Evolutionary conservation across 2,113 vertebrate genomes (phyloP).

Genomic region (Typhlomys cinereus): DNA sequence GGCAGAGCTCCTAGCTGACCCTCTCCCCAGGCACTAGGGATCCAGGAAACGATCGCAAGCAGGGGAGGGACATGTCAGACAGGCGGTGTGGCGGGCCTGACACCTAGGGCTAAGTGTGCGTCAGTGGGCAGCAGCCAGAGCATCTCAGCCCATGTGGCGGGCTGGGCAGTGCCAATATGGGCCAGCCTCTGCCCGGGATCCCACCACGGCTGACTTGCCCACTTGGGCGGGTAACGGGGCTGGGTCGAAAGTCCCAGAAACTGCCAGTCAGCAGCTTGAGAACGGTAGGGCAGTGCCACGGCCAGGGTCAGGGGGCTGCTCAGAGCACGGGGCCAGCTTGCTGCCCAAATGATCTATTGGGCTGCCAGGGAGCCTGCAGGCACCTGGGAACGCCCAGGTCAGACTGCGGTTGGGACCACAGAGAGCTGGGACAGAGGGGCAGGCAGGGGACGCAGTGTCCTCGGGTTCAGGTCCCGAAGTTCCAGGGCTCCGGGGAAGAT

Average conservation of each 20-base stretch:
- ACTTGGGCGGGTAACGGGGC: slow-evolving; percentile 17
- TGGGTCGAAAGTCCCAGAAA: slow-evolving; percentile 61
- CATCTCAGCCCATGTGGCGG: accelerated
- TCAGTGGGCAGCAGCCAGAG: neutral
- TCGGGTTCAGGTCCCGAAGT: neutral
- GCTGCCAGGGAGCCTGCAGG: neutral
- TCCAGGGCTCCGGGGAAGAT: neutral
- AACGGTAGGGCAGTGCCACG: too few species aligned
- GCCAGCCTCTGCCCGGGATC: neutral
- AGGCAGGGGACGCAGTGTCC: neutral
- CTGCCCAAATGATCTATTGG: too few species aligned
- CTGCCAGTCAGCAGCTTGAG: neutral
- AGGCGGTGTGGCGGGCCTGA: accelerated
- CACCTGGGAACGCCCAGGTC: neutral
- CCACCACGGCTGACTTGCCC: neutral
- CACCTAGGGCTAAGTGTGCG: accelerated
- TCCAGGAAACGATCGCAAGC: accelerated
- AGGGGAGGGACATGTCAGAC: neutral
- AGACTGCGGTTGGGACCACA: neutral
- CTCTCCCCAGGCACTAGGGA: neutral
- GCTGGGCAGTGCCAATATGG: accelerated
- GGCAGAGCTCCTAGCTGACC: neutral
- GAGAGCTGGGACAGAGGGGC: neutral
- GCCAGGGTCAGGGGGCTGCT: neutral
- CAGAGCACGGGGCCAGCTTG: too few species aligned